Evolutionary conservation across 2,888 invertebrate genomes (phyloP), one percentile per base, ranked within the genome.

Genomic region (Gortyna flavago): DNA sequence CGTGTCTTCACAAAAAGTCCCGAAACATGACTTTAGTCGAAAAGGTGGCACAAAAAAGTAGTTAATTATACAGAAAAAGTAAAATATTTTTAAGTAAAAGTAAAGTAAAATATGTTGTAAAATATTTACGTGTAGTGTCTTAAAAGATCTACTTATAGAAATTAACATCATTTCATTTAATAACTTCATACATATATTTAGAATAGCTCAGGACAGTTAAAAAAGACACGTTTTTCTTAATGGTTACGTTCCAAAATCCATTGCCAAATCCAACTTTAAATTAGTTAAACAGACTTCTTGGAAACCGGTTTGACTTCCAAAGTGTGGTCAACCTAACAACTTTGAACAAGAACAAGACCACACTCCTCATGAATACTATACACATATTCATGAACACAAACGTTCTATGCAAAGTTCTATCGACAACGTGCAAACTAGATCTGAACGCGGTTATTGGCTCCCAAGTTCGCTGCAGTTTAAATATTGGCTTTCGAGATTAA

Each of bases 401-500:
- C 41, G 48, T 54, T 62, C 54, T 67, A 38, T 57, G 73, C 65
- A 41, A 71, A 73, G 71, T 62, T 69, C 54, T 70, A 73, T 74
- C 77, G 44, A 21, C 73, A 48, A 81, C 86, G 75, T 73, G 79
- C 77, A 87, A 81, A 87, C 81, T 80, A 51, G 70, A 85, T 78
- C 38, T 57, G 71, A 72, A 61, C 71, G 79, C 79, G 80, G 85
- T 87, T 87, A 88, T 87, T 83, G 85, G 77, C 75, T 81, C 66
- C 13, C 62, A 77, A 81, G 70, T 86, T 80, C 62, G 66, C 69
- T 66, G 69, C 79, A 81, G 87, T 79, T 89, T 84, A 87, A 88
- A 88, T 87, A 89, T 88, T 88, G 82, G 75, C 54, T 81, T 65
- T 57, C 35, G 32, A 82, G 85, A 87, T 88, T 84, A 87, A 77